phyloP scores from a whole-genome alignment of 2,113 vertebrate genomes.

The Peromyscus leucopus region DNA sequence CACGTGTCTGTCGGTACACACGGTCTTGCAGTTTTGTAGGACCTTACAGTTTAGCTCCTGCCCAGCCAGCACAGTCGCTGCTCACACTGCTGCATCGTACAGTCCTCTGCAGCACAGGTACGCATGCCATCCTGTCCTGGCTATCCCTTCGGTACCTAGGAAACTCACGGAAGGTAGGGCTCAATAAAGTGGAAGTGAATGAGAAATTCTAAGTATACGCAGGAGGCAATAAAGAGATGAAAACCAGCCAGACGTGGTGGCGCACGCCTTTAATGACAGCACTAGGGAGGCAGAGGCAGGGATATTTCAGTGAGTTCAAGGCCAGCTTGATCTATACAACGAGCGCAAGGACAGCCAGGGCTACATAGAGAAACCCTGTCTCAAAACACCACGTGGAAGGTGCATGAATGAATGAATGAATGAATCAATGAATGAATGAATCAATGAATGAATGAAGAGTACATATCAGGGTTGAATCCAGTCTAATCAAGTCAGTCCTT shows the following conservation, averaged over 20 bases:
- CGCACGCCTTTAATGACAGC: background rate
- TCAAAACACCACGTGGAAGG: background rate
- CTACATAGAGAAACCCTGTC: background rate
- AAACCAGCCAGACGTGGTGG: background rate
- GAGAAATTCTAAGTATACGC: background rate
- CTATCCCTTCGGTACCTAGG: background rate
- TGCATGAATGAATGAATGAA: background rate
- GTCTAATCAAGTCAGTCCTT: background rate
- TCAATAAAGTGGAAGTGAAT: background rate
- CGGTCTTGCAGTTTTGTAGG: background rate
- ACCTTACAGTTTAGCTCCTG: background rate
- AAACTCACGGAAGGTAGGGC: background rate
- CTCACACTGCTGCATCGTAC: background rate
- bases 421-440: background rate
- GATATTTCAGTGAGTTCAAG: background rate
- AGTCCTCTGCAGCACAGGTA: background rate
- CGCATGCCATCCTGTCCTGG: background rate
- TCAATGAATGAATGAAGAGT: background rate
- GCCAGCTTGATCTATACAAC: background rate
- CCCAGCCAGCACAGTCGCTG: too few species aligned
- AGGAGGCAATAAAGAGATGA: background rate
- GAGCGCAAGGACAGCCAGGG: background rate
- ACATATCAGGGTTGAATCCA: background rate
- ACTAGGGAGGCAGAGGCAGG: background rate
- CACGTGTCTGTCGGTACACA: background rate